Conservation (phyloP, 2,797 vertebrate genomes). For the Myripristis jacobus region DNA sequence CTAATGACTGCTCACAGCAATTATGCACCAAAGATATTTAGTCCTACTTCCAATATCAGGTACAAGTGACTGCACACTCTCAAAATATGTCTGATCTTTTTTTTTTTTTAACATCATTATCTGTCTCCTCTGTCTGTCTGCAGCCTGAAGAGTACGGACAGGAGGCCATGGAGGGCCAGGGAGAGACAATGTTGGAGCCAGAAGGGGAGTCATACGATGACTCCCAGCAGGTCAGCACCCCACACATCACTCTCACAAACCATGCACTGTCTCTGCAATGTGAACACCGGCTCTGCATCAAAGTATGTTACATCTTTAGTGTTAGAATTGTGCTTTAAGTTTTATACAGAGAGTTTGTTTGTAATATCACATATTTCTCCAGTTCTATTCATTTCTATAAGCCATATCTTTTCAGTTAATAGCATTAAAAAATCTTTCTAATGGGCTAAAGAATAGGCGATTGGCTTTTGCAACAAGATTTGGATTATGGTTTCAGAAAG, state of each 20-base stretch:
- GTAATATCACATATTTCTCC: too few species aligned
- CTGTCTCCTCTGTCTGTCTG: constrained; percentile 33
- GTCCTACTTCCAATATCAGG: neutral
- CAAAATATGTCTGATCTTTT: neutral
- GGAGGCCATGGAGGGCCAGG: constrained; percentile 95
- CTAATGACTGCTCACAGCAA: neutral
- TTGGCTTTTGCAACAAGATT: neutral
- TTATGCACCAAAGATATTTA: neutral
- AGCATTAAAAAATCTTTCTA: too few species aligned
- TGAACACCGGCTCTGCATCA: neutral
- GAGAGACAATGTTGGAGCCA: constrained; percentile 91
- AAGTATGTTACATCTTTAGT: neutral
- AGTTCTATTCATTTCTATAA: too few species aligned
- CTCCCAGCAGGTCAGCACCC: constrained; percentile 89
- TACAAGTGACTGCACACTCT: neutral
- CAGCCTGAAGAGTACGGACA: constrained; percentile 97
- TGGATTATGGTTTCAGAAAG: too few species aligned
- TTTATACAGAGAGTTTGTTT: neutral
- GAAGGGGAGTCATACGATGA: constrained; percentile 95
- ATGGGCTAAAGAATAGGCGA: too few species aligned
- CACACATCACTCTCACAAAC: constrained; percentile 27
- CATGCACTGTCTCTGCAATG: constrained; percentile 13
- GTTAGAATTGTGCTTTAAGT: neutral
- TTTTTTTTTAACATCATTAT: constrained; percentile 12
- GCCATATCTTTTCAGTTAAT: too few species aligned